Evolutionary conservation across 2,888 invertebrate genomes (phyloP).

Genomic region (Lumbricus terrestris): DNA sequence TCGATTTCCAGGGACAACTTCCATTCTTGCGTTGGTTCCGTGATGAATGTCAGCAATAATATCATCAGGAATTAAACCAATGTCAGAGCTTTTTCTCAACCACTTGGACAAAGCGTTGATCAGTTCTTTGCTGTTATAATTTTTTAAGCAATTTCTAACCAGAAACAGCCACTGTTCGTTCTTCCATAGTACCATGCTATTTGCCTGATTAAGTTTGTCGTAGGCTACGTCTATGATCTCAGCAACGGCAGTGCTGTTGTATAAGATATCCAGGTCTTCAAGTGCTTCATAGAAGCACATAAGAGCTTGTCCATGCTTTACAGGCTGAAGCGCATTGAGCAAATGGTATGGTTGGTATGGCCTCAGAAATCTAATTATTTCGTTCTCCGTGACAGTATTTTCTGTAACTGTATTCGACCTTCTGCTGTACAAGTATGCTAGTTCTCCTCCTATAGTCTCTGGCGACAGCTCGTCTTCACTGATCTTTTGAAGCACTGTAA

Average conservation of each 20-base stretch:
- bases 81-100: background rate
- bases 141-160: background rate
- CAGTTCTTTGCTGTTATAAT: background rate
- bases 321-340: background rate
- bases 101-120: background rate
- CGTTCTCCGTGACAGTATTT: background rate
- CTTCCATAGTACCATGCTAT: background rate
- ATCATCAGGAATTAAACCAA: background rate
- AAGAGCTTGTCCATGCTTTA: background rate
- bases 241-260: background rate
- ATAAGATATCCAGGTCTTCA: background rate
- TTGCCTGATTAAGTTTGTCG: background rate
- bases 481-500: background rate
- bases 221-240: background rate
- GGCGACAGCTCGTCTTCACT: background rate
- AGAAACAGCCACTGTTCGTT: background rate
- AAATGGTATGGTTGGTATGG: slow-evolving; percentile 3
- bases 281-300: background rate
- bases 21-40: background rate
- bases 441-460: background rate
- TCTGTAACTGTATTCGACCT: background rate
- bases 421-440: background rate
- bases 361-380: background rate
- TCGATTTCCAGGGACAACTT: background rate
- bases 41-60: background rate